Evolutionary conservation across 2,113 vertebrate genomes (phyloP), one percentile per base, ranked within the genome.

Genomic region (Rhinichthys klamathensis): DNA sequence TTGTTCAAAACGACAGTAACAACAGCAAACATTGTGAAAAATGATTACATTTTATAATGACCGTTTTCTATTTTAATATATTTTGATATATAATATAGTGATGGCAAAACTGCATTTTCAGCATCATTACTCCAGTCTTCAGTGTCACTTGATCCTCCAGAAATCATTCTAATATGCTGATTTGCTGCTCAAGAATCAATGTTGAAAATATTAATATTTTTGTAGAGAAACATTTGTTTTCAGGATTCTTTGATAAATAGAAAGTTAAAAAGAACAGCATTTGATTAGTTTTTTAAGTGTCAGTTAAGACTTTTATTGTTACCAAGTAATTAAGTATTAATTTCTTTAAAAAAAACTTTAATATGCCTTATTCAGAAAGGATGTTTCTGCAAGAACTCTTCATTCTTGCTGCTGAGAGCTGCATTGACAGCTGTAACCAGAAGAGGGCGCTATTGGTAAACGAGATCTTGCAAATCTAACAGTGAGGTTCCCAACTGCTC

Each of bases 361-460:
- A 67, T 4, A 35, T 35, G 8, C 27, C 13, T 7, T 30, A 4
- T 49, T 49, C 13, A 49, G 13, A 49, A 15, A 65, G 27, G 6
- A 65, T 0, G 1, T 30, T 15, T 65, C 6, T 63, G 27, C 7
- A 4, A 2, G 23, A 18, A 18, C 6, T 32, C 15, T 2, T 21
- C 32, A n/a, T 70, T 41, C 21, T 41, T 41, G 18, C 18, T 21
- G 30, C 18, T 44, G 10, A 25, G 38, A 72, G 10, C 69, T 72
- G 35, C 41, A 73, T 46, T 73, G 38, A 0, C 23, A 7, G 65
- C 49, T 46, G 35, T 58, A 79, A 27, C 35, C 70, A 51, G 82
- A 86, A 87, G 91, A 80, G 91, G 88, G 88, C 85, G 56, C 25
- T 80, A 46, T 56, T 30, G 41, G 21, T 5, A 41, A 6, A 38